These are phyloP conservation scores for Crenichthys baileyi DNA, from an alignment of 2,797 vertebrate species.

Conservation along the genomic window DNA sequence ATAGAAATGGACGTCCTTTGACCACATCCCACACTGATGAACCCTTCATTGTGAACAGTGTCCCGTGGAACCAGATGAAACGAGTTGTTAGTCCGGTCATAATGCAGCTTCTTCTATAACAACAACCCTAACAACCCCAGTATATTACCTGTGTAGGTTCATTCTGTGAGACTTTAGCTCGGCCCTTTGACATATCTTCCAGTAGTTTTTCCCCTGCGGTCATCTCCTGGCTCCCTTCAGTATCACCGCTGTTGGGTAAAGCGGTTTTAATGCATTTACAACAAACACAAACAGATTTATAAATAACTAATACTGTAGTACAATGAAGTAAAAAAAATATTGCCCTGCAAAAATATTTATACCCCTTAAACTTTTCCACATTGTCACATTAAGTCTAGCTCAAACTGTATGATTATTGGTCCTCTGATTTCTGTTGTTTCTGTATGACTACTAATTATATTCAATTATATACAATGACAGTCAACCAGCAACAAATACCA, in stretches of 20 bases:
- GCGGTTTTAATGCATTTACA: constrained; percentile 71
- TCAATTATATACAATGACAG: too few species aligned
- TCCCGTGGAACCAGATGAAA: not conserved
- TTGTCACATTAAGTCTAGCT: too few species aligned
- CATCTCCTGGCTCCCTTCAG: constrained; percentile 81
- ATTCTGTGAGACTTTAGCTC: constrained; percentile 83
- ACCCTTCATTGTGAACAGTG: too few species aligned
- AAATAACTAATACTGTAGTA: constrained; percentile 19
- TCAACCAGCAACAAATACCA: too few species aligned
- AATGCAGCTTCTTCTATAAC: not conserved
- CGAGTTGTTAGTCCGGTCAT: not conserved
- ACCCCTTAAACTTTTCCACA: not conserved
- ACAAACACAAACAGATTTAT: not conserved
- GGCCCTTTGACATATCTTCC: constrained; percentile 86
- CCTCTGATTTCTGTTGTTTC: too few species aligned
- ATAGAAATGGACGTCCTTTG: too few species aligned
- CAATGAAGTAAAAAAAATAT: not conserved
- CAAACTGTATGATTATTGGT: too few species aligned
- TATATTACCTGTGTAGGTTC: constrained; percentile 79
- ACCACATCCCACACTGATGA: too few species aligned
- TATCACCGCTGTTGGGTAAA: not conserved
- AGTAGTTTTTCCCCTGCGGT: constrained; percentile 84
- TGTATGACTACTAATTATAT: too few species aligned
- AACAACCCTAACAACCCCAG: not conserved
- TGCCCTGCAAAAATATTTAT: not conserved